Percentiles rank a stretch among this genome's conserved stretches.
Conservation (phyloP, 2,797 vertebrate species). For the Anableps anableps region DNA sequence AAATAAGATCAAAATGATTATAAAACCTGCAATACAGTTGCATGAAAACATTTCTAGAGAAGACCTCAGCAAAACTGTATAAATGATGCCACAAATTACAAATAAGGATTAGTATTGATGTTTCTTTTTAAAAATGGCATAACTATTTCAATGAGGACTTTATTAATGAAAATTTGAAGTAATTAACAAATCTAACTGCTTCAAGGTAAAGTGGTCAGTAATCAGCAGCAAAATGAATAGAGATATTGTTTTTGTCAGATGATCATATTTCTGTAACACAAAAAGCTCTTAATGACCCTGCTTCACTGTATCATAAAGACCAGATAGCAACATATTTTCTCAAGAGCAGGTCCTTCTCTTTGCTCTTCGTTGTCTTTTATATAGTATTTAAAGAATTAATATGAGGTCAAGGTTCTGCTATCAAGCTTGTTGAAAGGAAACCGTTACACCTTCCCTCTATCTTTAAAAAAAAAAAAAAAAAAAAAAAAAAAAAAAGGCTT, state of each 20-base stretch:
- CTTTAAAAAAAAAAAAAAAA: too few relatives aligned
- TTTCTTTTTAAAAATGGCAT: neutral
- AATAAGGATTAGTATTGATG: neutral
- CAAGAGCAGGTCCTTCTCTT: neutral
- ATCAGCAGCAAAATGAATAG: neutral
- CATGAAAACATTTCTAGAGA: conserved; percentile 6
- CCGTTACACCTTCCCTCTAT: neutral
- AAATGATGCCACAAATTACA: neutral
- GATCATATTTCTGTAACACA: neutral
- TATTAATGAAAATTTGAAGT: neutral
- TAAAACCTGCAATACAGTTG: neutral
- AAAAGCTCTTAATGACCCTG: neutral
- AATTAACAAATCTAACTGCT: neutral
- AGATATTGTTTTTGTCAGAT: neutral
- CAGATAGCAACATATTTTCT: neutral
- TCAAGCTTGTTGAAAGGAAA: neutral
- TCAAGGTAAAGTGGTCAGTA: neutral
- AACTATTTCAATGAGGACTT: neutral
- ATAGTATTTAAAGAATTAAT: neutral
- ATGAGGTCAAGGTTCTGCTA: neutral
- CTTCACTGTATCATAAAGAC: neutral
- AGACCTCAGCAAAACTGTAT: neutral
- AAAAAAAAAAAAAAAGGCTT: neutral
- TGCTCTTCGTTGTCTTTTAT: neutral
- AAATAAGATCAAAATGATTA: neutral